These are phyloP conservation scores for Globodera ellingtonae DNA, from an alignment of 1,140 invertebrate species.

Conservation along the genomic window DNA sequence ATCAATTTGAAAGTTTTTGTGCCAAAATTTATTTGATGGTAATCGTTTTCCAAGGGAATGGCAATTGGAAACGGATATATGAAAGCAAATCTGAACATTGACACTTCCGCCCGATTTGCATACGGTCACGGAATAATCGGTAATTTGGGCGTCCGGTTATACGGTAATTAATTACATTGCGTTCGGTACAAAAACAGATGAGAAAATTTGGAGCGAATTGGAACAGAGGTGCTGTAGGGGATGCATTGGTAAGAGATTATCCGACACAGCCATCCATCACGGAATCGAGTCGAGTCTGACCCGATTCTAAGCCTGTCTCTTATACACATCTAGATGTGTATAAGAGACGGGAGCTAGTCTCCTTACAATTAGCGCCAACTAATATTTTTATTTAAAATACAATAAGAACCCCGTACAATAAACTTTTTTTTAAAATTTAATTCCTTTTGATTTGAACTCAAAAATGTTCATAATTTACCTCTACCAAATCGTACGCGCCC, in stretches of 20 bases:
- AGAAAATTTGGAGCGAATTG: slow-evolving; percentile 61
- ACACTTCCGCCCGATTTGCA: slow-evolving; percentile 63
- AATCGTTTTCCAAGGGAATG: slow-evolving; percentile 53
- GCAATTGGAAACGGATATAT: slow-evolving; percentile 65
- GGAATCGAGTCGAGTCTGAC: too few species aligned
- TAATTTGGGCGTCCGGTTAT: not conserved
- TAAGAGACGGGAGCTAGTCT: too few species aligned
- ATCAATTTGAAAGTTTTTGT: slow-evolving; percentile 57
- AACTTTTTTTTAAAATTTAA: too few species aligned
- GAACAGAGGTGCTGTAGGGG: slow-evolving; percentile 59
- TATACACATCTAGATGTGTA: too few species aligned
- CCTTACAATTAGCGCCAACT: too few species aligned
- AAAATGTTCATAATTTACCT: not conserved
- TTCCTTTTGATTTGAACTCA: too few species aligned
- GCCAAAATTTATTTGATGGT: not conserved
- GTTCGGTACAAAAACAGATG: slow-evolving; percentile 28
- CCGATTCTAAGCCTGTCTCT: too few species aligned
- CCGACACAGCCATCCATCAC: too few species aligned
- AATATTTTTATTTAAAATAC: too few species aligned
- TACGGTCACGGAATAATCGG: slow-evolving; percentile 64
- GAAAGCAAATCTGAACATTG: slow-evolving; percentile 63
- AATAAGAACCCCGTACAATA: too few species aligned
- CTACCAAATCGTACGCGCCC: slow-evolving; percentile 1
- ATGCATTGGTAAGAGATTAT: slow-evolving; percentile 29
- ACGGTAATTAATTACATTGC: not conserved